Conservation (phyloP, 2,888 invertebrate species). For the Aelia acuminata region DNA sequence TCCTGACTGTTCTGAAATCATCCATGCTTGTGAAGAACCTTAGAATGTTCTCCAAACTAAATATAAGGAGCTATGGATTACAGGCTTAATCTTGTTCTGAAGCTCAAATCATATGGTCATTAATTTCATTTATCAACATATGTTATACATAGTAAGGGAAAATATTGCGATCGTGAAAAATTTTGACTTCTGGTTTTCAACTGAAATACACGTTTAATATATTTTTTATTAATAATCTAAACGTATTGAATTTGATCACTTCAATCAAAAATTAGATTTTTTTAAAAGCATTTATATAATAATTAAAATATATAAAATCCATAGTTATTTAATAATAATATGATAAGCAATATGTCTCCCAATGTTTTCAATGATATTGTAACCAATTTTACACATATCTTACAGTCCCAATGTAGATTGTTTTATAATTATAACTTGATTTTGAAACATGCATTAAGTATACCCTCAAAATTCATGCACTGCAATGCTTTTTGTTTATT, state of each 20-base stretch:
- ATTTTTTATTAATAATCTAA: no score
- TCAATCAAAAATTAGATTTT: background rate
- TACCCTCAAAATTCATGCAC: slow-evolving; percentile 48
- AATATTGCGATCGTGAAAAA: no score
- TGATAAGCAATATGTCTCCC: background rate
- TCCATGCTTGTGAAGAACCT: no score
- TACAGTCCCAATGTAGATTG: slow-evolving; percentile 19
- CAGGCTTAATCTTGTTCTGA: no score
- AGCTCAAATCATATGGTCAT: no score
- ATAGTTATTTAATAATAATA: background rate
- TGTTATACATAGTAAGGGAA: no score
- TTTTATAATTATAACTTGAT: slow-evolving; percentile 16
- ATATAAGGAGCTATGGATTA: no score
- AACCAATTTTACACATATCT: background rate
- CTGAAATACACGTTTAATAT: no score
- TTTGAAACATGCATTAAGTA: slow-evolving; percentile 36
- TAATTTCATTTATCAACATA: no score
- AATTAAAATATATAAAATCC: background rate
- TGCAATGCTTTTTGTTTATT: slow-evolving; percentile 51
- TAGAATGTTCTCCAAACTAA: no score
- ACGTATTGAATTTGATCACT: background rate
- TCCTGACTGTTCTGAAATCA: no score
- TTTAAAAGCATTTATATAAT: background rate
- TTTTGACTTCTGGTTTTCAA: no score
- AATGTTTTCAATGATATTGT: slow-evolving; percentile 21